These are phyloP conservation scores for Hipparchia sbordonii DNA, from an alignment of 2,888 invertebrate genomes.

Conservation along the genomic window DNA sequence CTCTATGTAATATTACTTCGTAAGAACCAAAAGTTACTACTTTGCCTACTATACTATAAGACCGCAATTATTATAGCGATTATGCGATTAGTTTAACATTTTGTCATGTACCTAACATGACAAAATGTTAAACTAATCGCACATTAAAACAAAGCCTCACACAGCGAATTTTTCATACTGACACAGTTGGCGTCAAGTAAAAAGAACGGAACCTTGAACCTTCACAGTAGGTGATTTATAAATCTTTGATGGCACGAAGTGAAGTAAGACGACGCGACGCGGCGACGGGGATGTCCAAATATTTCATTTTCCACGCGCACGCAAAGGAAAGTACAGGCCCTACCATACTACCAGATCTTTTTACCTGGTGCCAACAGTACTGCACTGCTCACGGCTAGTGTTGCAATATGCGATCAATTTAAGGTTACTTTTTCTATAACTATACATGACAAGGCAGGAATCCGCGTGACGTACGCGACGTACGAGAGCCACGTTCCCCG, in stretches of 20 bases:
- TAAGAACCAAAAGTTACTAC: conserved; percentile 15
- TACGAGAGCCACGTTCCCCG: too few relatives aligned
- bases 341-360: too few relatives aligned
- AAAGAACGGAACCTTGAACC: too few relatives aligned
- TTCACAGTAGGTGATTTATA: too few relatives aligned
- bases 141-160: background rate
- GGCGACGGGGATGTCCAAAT: too few relatives aligned
- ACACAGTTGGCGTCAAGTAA: background rate
- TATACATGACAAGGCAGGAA: background rate
- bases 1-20: conserved; percentile 85
- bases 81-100: background rate
- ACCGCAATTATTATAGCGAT: background rate
- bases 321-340: too few relatives aligned
- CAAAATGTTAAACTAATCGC: background rate
- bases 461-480: background rate
- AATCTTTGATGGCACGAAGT: too few relatives aligned
- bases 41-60: background rate
- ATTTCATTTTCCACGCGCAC: too few relatives aligned
- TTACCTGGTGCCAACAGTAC: too few relatives aligned
- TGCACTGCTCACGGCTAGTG: background rate
- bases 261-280: too few relatives aligned
- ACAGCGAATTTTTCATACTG: background rate
- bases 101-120: background rate
- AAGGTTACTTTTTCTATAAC: background rate
- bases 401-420: background rate